Evolutionary conservation across 2,888 invertebrate species (phyloP), one percentile per base, ranked within the genome.

Genomic region (Polydrusus tereticollis): DNA sequence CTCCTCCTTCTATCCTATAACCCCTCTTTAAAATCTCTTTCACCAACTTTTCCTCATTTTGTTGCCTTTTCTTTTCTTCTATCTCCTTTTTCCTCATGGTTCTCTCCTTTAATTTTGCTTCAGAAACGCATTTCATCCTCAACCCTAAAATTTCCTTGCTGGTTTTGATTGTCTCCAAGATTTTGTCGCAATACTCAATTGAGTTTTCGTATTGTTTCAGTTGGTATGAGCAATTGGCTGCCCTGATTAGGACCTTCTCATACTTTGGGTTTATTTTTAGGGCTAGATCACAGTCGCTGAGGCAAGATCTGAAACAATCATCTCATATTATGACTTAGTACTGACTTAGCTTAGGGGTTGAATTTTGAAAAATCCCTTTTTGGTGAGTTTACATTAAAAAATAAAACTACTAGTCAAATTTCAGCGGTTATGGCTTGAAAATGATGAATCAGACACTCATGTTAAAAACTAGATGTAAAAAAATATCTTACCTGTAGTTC

Each of bases 241-340:
- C 94, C 82, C 94, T 87, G 33, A 89, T 83, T 67, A 92, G 86
- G 0, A 94, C 93, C 87, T 98, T 97, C 0, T 87, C 83, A 83
- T 98, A 95, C 73, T 91, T 87, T 0, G 92, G 89, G 77, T 94
- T 93, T 50, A 93, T 88, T 80, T 90, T 89, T 20, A 97, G 81
- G 0, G 97, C 96, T 79, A 88, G 87, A 81, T 94, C 90, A 75
- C 95, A 94, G 83, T 98, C 98, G 73, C 87, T 88, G 14, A 97
- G 86, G 8, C 94, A 88, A 1, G 95, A 94, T 77, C 91, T 88
- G 77, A 16, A 76, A 77, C 23, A n/a, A n/a, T n/a, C n/a, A n/a
- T n/a, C n/a, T n/a, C n/a, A n/a, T n/a, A n/a, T n/a, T n/a, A n/a
- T n/a, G n/a, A n/a, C n/a, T n/a, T n/a, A n/a, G n/a, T n/a, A n/a